Conservation (phyloP, 2,797 vertebrate genomes). For the Sebastes matsubarae region DNA sequence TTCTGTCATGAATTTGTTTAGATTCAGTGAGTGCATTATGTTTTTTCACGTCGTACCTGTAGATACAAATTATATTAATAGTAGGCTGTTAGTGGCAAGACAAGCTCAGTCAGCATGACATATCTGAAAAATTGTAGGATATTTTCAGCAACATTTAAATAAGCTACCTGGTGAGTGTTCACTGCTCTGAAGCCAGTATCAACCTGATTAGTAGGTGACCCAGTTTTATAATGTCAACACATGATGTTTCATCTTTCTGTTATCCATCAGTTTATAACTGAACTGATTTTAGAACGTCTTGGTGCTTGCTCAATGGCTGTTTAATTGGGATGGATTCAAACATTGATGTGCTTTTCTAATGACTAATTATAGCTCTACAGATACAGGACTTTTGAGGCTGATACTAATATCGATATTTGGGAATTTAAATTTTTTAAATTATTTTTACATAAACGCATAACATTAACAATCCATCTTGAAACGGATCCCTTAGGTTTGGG, state of each 20-base stretch:
- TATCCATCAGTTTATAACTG: not conserved
- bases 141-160: not conserved
- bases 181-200: not conserved
- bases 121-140: not conserved
- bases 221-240: slow-evolving; percentile 3
- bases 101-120: not conserved
- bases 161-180: not conserved
- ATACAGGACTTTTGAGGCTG: not conserved
- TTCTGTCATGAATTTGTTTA: slow-evolving; percentile 25
- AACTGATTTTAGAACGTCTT: not conserved
- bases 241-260: not conserved
- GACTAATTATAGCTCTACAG: no score
- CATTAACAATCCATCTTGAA: not conserved
- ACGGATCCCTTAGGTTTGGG: not conserved
- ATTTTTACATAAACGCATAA: not conserved
- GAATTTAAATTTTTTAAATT: not conserved
- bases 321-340: not conserved
- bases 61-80: no score
- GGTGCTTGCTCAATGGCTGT: not conserved
- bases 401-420: not conserved
- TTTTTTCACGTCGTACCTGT: not conserved
- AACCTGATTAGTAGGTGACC: slow-evolving; percentile 7
- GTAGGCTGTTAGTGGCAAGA: not conserved
- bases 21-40: not conserved
- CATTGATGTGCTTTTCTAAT: not conserved